phyloP scores from a whole-genome alignment of 2,888 invertebrate genomes.

The Hypsopygia costalis region DNA sequence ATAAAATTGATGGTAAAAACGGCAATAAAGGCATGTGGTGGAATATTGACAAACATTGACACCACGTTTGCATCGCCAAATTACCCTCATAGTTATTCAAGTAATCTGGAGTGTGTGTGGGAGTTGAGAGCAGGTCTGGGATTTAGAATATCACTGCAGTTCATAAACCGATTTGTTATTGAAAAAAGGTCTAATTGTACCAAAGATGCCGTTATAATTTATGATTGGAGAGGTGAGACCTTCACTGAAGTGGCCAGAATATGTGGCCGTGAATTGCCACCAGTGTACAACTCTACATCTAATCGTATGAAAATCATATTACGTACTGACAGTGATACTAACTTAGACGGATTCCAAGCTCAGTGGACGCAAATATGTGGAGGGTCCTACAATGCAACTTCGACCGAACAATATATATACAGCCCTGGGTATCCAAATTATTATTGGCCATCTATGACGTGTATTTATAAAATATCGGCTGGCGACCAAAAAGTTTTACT shows the following conservation, averaged over 20 bases:
- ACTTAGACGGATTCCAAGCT: conserved; percentile 88
- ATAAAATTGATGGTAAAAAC: conserved; percentile 43
- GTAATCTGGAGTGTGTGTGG: conserved; percentile 91
- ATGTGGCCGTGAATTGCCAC: conserved; percentile 85
- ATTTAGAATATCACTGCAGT: conserved; percentile 84
- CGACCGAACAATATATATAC: conserved; percentile 72
- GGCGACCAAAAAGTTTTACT: conserved; percentile 66
- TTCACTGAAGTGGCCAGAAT: conserved; percentile 79
- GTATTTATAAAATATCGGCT: conserved; percentile 83
- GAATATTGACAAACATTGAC: conserved; percentile 69
- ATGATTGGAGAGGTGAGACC: conserved; percentile 74
- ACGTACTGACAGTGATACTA: conserved; percentile 82
- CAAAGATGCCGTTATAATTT: conserved; percentile 87
- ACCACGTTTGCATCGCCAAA: conserved; percentile 77
- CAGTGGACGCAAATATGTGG: conserved; percentile 86
- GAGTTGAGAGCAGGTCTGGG: conserved; percentile 83
- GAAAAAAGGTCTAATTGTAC: conserved; percentile 85
- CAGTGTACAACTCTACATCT: conserved; percentile 80
- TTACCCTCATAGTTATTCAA: conserved; percentile 84
- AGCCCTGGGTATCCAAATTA: conserved; percentile 87
- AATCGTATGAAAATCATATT: conserved; percentile 86
- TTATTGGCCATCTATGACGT: conserved; percentile 81
- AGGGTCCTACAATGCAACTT: conserved; percentile 80
- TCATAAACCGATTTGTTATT: conserved; percentile 86
- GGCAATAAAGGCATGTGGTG: conserved; percentile 84